phyloP scores from a whole-genome alignment of 2,113 vertebrate genomes.

The Anser brachyrhynchus region DNA sequence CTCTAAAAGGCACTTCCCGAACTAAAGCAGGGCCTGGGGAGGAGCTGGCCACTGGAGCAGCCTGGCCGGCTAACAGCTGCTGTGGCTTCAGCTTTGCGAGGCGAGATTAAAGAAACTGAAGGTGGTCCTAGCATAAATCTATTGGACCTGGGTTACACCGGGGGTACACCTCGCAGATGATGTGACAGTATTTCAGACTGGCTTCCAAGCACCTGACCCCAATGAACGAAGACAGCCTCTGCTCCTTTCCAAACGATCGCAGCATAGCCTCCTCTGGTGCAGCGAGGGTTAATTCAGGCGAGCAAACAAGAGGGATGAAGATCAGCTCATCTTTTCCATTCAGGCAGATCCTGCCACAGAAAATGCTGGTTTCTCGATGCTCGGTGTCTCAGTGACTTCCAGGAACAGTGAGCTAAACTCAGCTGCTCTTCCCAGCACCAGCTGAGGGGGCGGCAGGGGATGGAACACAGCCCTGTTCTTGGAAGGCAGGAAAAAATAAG shows the following conservation, averaged over 20 bases:
- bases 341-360: constrained; percentile 18
- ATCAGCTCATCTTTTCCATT: constrained; percentile 66
- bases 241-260: background rate
- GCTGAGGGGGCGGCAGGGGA: constrained; percentile 67
- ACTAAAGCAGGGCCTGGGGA: background rate
- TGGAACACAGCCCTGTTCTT: constrained; percentile 72
- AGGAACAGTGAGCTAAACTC: constrained; percentile 74
- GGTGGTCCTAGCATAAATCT: background rate
- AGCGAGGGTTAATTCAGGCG: constrained; percentile 34
- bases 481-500: constrained; percentile 73
- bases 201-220: background rate
- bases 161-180: background rate
- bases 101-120: background rate
- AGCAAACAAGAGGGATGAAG: background rate
- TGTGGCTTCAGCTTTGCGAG: background rate
- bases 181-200: background rate
- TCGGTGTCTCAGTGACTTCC: constrained; percentile 63
- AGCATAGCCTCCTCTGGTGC: background rate
- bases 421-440: constrained; percentile 73
- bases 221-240: background rate
- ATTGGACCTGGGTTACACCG: background rate
- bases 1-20: background rate
- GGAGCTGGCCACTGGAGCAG: background rate
- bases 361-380: constrained; percentile 52
- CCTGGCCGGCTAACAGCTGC: background rate